Percentiles rank a stretch among this genome's conserved stretches.
Evolutionary conservation across 37 sponge, comb jelly and placozoan species (phyloP).

Genomic region (Beroe forskalii): DNA sequence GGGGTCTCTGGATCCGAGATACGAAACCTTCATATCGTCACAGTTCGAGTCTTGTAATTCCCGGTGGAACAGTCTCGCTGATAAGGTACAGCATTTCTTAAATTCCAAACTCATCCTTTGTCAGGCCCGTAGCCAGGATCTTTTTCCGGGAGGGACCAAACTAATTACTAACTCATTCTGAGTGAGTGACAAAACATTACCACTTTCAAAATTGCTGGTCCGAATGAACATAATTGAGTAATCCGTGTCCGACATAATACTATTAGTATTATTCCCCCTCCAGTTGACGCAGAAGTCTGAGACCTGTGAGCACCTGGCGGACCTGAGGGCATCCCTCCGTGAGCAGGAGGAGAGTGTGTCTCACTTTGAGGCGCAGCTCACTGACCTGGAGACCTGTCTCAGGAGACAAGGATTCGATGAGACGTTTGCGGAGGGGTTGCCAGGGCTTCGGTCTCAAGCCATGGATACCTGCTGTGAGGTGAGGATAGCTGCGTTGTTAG

Average conservation of each 20-base stretch:
- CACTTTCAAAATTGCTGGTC: too few relatives aligned
- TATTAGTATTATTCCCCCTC: background rate
- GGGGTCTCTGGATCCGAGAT: constrained; percentile 32
- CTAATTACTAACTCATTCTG: too few relatives aligned
- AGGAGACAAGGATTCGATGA: background rate
- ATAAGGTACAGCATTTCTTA: too few relatives aligned
- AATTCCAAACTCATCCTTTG: too few relatives aligned
- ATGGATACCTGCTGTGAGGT: too few relatives aligned
- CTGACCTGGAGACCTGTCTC: background rate
- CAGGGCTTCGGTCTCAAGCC: too few relatives aligned
- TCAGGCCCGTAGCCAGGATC: too few relatives aligned
- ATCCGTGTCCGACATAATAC: too few relatives aligned
- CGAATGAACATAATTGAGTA: too few relatives aligned
- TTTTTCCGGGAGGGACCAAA: too few relatives aligned
- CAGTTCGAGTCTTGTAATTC: constrained; percentile 13
- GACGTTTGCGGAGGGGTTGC: background rate
- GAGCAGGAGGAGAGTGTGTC: constrained; percentile 18
- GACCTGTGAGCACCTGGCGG: background rate
- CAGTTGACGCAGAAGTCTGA: constrained; percentile 3
- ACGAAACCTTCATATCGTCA: background rate
- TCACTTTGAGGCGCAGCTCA: background rate
- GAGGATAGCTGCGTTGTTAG: too few relatives aligned
- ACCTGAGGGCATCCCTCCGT: background rate
- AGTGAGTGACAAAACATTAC: too few relatives aligned
- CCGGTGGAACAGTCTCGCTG: background rate